phyloP scores from a whole-genome alignment of 1,140 invertebrate genomes.

The Drosophila auraria region DNA sequence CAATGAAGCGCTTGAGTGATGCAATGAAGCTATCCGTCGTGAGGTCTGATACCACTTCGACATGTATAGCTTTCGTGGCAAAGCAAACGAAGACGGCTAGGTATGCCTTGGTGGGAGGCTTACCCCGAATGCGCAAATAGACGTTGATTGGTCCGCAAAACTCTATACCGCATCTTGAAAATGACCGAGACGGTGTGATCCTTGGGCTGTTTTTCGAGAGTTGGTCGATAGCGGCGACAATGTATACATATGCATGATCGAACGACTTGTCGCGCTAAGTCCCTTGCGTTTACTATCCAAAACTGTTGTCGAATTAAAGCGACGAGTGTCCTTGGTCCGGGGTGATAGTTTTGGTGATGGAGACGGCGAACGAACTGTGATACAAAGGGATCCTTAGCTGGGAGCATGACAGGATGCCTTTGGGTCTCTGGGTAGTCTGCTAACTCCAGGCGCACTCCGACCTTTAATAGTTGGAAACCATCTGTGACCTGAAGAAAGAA shows the following conservation, averaged over 20 bases:
- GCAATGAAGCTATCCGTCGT: too few relatives aligned
- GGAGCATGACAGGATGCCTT: too few relatives aligned
- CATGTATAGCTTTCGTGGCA: too few relatives aligned
- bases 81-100: not conserved
- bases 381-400: too few relatives aligned
- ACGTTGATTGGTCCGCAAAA: not conserved
- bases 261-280: not conserved
- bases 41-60: too few relatives aligned
- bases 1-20: not conserved
- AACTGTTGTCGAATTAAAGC: not conserved
- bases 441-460: too few relatives aligned
- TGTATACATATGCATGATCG: too few relatives aligned
- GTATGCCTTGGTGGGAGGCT: not conserved
- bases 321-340: not conserved
- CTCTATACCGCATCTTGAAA: not conserved
- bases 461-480: too few relatives aligned
- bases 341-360: not conserved
- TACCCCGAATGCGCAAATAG: not conserved
- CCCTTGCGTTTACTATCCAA: not conserved
- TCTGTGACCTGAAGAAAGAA: too few relatives aligned
- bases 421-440: too few relatives aligned
- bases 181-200: not conserved
- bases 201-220: not conserved
- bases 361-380: not conserved
- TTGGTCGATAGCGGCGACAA: constrained; percentile 1